Evolutionary conservation across 23 tunicate genomes (phyloP).

Genomic region (Corella eumyota): DNA sequence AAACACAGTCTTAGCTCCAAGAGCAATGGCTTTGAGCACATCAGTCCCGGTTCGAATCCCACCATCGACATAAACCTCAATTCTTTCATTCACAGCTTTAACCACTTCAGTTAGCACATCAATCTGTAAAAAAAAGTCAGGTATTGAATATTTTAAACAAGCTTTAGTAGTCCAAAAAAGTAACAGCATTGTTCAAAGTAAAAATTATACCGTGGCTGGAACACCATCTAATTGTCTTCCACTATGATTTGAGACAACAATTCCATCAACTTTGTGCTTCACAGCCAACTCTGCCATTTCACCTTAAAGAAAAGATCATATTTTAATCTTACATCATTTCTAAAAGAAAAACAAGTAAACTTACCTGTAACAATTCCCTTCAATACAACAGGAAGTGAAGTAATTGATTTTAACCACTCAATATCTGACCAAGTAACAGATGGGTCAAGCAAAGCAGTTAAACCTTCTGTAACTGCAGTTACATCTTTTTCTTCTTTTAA

Average conservation of each 20-base stretch:
- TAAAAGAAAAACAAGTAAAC: too few relatives aligned
- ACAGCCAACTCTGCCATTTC: conserved; percentile 54
- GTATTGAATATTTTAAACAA: not conserved
- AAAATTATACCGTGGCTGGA: conserved; percentile 32
- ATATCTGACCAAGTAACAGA: conserved; percentile 64
- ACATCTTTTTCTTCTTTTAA: too few relatives aligned
- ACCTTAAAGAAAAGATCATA: too few relatives aligned
- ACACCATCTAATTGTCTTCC: conserved; percentile 50
- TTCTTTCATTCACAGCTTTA: conserved; percentile 27
- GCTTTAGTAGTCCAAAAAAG: too few relatives aligned
- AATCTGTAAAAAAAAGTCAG: conserved; percentile 13
- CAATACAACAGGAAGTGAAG: conserved; percentile 46
- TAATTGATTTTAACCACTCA: conserved; percentile 70
- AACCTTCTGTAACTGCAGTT: too few relatives aligned
- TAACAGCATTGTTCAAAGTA: not conserved
- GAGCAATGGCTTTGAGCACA: conserved; percentile 43
- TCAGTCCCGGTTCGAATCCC: conserved; percentile 58
- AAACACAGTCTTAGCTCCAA: conserved; percentile 65
- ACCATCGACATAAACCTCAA: conserved; percentile 58
- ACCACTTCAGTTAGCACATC: conserved; percentile 45
- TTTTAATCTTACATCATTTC: too few relatives aligned
- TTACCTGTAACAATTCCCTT: conserved; percentile 72
- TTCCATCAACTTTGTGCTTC: conserved; percentile 32
- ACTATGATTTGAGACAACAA: conserved; percentile 65
- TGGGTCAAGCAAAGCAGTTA: conserved; percentile 41